A percentile compares a stretch with the other conserved stretches of the same genome.
Evolutionary conservation across 30 jellyfish, hydroid and myxozoan species (phyloP).

Genomic region (Nemopilema nomurai): DNA sequence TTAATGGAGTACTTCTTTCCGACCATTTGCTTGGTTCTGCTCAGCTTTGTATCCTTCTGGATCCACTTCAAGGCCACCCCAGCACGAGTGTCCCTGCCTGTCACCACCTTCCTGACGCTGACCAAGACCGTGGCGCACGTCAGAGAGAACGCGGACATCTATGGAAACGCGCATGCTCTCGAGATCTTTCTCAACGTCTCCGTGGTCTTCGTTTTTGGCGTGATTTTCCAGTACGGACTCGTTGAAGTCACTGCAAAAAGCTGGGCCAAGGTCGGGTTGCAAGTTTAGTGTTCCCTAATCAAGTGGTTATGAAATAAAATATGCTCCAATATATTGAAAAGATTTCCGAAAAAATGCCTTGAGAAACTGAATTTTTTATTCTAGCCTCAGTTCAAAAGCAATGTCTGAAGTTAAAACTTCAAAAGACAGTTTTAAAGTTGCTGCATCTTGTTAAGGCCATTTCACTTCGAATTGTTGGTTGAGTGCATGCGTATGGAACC

Average conservation of each 20-base stretch:
- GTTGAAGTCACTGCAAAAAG: slow-evolving; percentile 49
- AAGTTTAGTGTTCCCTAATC: no score
- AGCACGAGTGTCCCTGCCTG: slow-evolving; percentile 81
- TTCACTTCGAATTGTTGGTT: no score
- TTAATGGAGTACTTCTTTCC: slow-evolving; percentile 74
- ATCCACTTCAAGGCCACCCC: slow-evolving; percentile 78
- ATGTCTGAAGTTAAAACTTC: no score
- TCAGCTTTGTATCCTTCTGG: slow-evolving; percentile 81
- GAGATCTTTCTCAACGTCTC: slow-evolving; percentile 65
- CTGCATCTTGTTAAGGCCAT: no score
- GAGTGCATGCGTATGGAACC: no score
- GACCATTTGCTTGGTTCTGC: slow-evolving; percentile 57
- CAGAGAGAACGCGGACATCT: slow-evolving; percentile 34
- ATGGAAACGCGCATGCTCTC: slow-evolving; percentile 44
- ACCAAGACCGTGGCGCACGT: slow-evolving; percentile 48
- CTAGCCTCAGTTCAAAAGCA: no score
- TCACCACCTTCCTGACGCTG: slow-evolving; percentile 70
- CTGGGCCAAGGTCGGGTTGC: slow-evolving; percentile 11
- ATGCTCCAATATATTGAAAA: no score
- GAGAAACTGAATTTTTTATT: no score
- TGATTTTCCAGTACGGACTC: slow-evolving; percentile 49
- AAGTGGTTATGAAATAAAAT: no score
- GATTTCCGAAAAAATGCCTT: no score
- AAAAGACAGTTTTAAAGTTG: no score
- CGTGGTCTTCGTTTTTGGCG: slow-evolving; percentile 53